Evolutionary conservation across 1,140 invertebrate species (phyloP).

Genomic region (Tachypleus tridentatus): DNA sequence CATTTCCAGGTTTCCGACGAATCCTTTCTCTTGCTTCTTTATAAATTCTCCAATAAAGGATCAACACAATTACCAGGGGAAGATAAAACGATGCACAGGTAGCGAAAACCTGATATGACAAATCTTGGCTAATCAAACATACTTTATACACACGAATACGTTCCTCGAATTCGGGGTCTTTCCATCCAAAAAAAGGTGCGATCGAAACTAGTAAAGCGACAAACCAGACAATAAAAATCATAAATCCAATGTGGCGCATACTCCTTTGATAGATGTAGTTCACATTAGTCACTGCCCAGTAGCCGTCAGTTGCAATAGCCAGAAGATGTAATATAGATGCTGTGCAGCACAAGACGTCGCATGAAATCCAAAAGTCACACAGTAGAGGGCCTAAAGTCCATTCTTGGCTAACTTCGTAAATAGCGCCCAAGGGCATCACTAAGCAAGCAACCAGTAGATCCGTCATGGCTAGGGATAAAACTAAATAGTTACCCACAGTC

Average conservation of each 20-base stretch:
- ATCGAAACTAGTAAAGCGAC: conserved; percentile 73
- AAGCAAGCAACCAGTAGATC: conserved; percentile 72
- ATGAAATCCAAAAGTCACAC: conserved; percentile 90
- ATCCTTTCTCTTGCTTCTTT: conserved; percentile 75
- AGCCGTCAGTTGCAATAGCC: conserved; percentile 86
- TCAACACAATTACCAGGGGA: conserved; percentile 76
- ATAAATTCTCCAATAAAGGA: conserved; percentile 89
- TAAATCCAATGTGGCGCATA: conserved; percentile 57
- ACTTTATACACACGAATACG: conserved; percentile 59
- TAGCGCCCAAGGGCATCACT: conserved; percentile 76
- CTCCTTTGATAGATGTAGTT: conserved; percentile 84
- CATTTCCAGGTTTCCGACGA: conserved; percentile 44
- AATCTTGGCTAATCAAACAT: conserved; percentile 69
- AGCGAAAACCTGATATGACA: conserved; percentile 60
- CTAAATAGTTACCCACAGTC: conserved; percentile 70
- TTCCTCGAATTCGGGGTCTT: conserved; percentile 20
- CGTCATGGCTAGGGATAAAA: conserved; percentile 70
- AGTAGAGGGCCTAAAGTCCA: conserved; percentile 74
- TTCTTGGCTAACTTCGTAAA: conserved; percentile 54
- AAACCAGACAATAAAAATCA: conserved; percentile 82
- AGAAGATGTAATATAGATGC: conserved; percentile 78
- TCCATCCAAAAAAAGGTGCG: conserved; percentile 62
- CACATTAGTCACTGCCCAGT: conserved; percentile 90
- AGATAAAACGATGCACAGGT: conserved; percentile 93
- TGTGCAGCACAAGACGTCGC: conserved; percentile 84